Evolutionary conservation across 2,113 vertebrate genomes (phyloP).

Genomic region (Hystrix cristata): DNA sequence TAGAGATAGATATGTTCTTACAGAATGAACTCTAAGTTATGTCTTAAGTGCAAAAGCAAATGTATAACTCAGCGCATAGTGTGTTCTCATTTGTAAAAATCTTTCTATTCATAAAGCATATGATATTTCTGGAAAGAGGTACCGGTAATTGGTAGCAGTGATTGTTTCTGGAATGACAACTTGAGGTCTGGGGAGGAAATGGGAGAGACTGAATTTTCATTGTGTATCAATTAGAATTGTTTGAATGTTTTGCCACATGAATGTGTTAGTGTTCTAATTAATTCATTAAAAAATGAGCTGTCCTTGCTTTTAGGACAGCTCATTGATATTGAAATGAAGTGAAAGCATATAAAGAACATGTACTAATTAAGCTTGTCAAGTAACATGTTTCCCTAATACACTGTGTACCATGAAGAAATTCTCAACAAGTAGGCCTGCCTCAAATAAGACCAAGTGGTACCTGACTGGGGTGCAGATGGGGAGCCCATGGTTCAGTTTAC

Average conservation of each 20-base stretch:
- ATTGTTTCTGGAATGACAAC: constrained; percentile 22
- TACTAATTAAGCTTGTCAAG: constrained; percentile 54
- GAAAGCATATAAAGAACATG: constrained; percentile 58
- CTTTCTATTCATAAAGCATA: background rate
- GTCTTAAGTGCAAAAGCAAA: background rate
- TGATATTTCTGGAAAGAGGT: constrained; percentile 45
- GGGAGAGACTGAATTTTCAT: background rate
- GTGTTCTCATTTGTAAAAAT: background rate
- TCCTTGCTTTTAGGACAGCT: constrained; percentile 58
- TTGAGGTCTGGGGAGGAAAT: background rate
- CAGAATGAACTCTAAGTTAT: background rate
- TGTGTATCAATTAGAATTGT: constrained; percentile 14
- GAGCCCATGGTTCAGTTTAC: background rate
- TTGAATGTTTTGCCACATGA: constrained; percentile 37
- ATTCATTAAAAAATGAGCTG: constrained; percentile 72
- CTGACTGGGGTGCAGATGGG: background rate
- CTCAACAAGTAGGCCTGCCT: background rate
- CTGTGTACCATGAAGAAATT: background rate
- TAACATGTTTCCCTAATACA: constrained; percentile 11
- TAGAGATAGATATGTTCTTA: background rate
- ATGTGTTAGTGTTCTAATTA: constrained; percentile 62
- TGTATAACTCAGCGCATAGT: background rate
- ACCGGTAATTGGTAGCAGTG: background rate
- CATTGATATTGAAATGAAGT: constrained; percentile 65
- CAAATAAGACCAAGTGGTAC: background rate